phyloP scores from a whole-genome alignment of 1,140 invertebrate species.

The Chelonus insularis region DNA sequence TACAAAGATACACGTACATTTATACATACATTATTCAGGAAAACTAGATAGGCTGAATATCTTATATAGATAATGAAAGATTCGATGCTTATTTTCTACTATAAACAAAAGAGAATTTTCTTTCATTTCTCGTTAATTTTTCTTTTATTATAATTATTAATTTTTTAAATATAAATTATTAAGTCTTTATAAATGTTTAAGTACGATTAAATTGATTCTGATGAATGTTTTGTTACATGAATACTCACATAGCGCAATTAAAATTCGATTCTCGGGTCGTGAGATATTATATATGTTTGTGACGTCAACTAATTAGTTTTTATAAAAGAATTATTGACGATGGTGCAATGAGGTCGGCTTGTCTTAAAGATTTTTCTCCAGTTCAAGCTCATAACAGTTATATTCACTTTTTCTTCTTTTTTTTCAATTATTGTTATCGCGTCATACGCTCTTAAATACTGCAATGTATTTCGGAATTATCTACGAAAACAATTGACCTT shows the following conservation, averaged over 20 bases:
- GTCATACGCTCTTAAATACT: not conserved
- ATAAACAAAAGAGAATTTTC: conserved; percentile 27
- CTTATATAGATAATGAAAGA: not conserved
- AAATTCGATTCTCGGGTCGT: conserved; percentile 3
- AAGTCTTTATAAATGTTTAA: not conserved
- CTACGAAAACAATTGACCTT: not conserved
- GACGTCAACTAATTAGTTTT: conserved; percentile 15
- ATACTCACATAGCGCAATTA: not conserved
- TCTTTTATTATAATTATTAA: conserved; percentile 15
- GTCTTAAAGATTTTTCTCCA: not conserved
- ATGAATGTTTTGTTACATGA: not conserved
- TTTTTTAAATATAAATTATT: not conserved
- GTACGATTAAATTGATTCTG: not conserved
- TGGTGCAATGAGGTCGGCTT: not conserved
- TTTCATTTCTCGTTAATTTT: not conserved
- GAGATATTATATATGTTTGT: conserved; percentile 4
- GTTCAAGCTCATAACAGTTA: not conserved
- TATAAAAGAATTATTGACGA: conserved; percentile 20
- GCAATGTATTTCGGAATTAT: not conserved
- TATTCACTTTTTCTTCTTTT: not conserved
- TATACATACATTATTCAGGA: conserved; percentile 36
- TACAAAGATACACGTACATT: conserved; percentile 39
- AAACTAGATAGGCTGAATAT: conserved; percentile 30
- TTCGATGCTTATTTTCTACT: conserved; percentile 15
- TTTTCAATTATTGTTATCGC: not conserved